A percentile compares a stretch with the other conserved stretches of the same genome.
phyloP scores from a whole-genome alignment of 2,888 invertebrate species.

The Melanostoma mellinum region DNA sequence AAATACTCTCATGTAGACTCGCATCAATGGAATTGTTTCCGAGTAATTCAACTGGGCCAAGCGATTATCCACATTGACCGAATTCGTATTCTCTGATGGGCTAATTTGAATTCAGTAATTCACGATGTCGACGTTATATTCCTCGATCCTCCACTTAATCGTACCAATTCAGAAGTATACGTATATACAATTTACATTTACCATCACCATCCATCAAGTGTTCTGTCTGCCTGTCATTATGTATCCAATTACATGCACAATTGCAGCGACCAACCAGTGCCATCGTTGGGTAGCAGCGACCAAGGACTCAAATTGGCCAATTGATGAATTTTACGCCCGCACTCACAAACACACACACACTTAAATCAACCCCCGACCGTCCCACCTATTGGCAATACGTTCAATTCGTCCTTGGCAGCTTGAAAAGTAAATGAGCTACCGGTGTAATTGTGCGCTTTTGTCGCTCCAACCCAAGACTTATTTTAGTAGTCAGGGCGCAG shows the following conservation, averaged over 20 bases:
- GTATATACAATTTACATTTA: conserved; percentile 2
- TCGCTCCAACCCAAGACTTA: conserved; percentile 34
- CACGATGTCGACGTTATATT: conserved; percentile 42
- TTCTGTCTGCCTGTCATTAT: conserved; percentile 61
- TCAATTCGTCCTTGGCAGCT: conserved; percentile 48
- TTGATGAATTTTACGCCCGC: conserved; percentile 55
- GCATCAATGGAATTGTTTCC: conserved; percentile 32
- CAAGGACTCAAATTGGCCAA: conserved; percentile 64
- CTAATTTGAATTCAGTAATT: conserved; percentile 66
- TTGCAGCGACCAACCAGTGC: conserved; percentile 30
- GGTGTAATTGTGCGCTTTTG: conserved; percentile 62
- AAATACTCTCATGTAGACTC: neutral
- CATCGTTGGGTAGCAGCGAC: neutral
- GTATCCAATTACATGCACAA: conserved; percentile 69
- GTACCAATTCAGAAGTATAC: conserved; percentile 39
- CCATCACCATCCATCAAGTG: conserved; percentile 53
- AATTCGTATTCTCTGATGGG: conserved; percentile 36
- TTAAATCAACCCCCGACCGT: neutral
- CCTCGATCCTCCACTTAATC: conserved; percentile 41
- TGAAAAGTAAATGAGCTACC: conserved; percentile 59
- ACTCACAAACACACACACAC: neutral
- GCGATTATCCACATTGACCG: conserved; percentile 55
- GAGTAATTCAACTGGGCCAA: conserved; percentile 42
- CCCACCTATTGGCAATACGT: conserved; percentile 9
- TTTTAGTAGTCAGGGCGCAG: conserved; percentile 35